A percentile compares a stretch with the other conserved stretches of the same genome.
These are phyloP conservation scores for Drosophila lowei DNA, from an alignment of 1,140 invertebrate genomes.

Conservation along the genomic window DNA sequence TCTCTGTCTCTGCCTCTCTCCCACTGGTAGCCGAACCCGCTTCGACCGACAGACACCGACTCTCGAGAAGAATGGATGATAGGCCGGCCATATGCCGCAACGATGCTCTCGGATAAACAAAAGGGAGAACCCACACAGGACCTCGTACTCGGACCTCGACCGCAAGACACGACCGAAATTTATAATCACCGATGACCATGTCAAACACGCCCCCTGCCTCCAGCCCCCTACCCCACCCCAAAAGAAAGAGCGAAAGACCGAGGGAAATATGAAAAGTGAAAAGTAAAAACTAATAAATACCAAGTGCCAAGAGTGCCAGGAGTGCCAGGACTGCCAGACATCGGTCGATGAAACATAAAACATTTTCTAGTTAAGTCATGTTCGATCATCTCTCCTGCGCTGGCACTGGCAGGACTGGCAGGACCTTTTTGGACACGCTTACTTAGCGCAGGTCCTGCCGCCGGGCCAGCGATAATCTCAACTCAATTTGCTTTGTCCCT, in stretches of 20 bases:
- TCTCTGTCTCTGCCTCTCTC: background rate
- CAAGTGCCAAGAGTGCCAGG: constrained; percentile 21
- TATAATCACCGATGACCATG: constrained; percentile 77
- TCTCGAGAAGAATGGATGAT: background rate
- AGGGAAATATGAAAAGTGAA: constrained; percentile 31
- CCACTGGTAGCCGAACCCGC: constrained; percentile 5
- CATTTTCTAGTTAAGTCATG: constrained; percentile 80
- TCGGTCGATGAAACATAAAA: constrained; percentile 53
- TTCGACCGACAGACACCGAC: constrained; percentile 4
- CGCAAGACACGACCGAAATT: constrained; percentile 55
- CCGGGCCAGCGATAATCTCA: constrained; percentile 70
- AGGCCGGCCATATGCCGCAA: constrained; percentile 54
- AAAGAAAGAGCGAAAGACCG: constrained; percentile 17
- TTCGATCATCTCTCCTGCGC: constrained; percentile 27
- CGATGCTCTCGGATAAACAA: constrained; percentile 47
- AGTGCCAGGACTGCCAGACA: background rate
- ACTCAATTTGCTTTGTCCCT: constrained; percentile 59
- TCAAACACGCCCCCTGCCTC: constrained; percentile 57
- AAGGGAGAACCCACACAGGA: constrained; percentile 18
- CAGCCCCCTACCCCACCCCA: background rate
- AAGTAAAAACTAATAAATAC: constrained; percentile 60
- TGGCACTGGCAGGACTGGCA: constrained; percentile 5
- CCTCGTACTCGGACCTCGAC: constrained; percentile 11
- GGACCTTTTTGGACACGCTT: constrained; percentile 60
- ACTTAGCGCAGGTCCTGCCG: constrained; percentile 44